These are phyloP conservation scores for Trachelus stipa DNA, from an alignment of 2,888 invertebrate genomes.

Conservation along the genomic window DNA sequence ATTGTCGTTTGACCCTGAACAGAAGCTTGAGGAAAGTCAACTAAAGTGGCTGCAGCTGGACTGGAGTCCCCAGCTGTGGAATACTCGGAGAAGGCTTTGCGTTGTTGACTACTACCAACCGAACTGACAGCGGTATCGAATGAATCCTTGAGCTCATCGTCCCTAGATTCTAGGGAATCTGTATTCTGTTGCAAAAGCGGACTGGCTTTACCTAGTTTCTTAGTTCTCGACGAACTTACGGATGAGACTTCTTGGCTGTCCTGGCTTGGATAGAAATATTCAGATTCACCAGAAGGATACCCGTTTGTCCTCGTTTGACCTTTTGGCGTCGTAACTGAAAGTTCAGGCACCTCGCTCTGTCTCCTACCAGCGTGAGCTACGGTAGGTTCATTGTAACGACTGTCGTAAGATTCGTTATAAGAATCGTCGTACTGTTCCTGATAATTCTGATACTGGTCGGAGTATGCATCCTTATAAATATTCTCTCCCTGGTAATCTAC, in stretches of 20 bases:
- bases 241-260: conserved; percentile 52
- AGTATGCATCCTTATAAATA: conserved; percentile 41
- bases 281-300: conserved; percentile 53
- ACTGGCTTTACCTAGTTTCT: conserved; percentile 56
- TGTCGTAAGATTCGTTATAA: conserved; percentile 51
- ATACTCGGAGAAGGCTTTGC: conserved; percentile 54
- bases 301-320: conserved; percentile 58
- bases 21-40: conserved; percentile 46
- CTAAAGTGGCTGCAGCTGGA: conserved; percentile 42
- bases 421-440: conserved; percentile 47
- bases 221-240: conserved; percentile 47
- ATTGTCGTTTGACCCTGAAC: conserved; percentile 37
- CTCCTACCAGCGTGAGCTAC: conserved; percentile 41
- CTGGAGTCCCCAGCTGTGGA: conserved; percentile 52
- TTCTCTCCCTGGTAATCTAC: conserved; percentile 28
- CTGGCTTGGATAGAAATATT: conserved; percentile 51
- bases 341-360: conserved; percentile 54
- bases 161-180: conserved; percentile 70
- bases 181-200: conserved; percentile 66
- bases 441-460: conserved; percentile 47
- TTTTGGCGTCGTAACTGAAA: conserved; percentile 58
- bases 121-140: conserved; percentile 71
- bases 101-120: conserved; percentile 60
- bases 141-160: conserved; percentile 70
- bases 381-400: conserved; percentile 46